phyloP scores from a whole-genome alignment of 64 coral and sea anemone genomes.

The Cladopsammia gracilis region DNA sequence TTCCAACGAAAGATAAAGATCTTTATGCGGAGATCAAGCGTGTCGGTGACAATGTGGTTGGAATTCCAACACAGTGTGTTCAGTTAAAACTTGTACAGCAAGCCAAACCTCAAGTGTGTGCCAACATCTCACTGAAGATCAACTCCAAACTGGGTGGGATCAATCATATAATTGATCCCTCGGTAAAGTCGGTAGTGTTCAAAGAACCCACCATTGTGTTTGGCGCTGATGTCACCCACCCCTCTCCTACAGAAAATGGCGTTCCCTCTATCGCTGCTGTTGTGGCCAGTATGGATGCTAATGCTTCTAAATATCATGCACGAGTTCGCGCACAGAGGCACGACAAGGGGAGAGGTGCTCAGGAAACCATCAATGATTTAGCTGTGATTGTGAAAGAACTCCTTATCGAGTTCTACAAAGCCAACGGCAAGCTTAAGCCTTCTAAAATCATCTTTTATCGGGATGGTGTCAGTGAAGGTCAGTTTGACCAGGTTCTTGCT shows the following conservation, averaged over 20 bases:
- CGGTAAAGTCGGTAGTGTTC: conserved; percentile 26
- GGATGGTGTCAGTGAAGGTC: conserved; percentile 92
- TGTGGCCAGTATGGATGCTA: conserved; percentile 86
- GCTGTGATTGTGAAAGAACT: conserved; percentile 82
- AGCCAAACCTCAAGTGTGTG: conserved; percentile 69
- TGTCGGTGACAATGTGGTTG: conserved; percentile 72
- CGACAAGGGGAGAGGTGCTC: neutral
- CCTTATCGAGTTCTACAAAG: conserved; percentile 76
- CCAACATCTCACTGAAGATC: conserved; percentile 89
- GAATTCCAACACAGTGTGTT: conserved; percentile 85
- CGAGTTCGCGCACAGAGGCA: conserved; percentile 74
- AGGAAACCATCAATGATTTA: conserved; percentile 87
- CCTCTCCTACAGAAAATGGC: conserved; percentile 70
- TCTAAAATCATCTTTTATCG: conserved; percentile 93
- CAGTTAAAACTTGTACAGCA: conserved; percentile 37
- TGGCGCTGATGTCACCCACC: conserved; percentile 95
- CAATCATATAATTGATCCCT: conserved; percentile 66
- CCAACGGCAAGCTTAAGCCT: conserved; percentile 58
- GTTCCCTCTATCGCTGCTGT: conserved; percentile 92
- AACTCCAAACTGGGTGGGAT: conserved; percentile 84
- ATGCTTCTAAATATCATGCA: conserved; percentile 81
- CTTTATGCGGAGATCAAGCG: conserved; percentile 82
- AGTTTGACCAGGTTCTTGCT: conserved; percentile 90
- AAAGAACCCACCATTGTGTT: conserved; percentile 83
- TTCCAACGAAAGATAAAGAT: conserved; percentile 65